A percentile compares a stretch with the other conserved stretches of the same genome.
phyloP scores from a whole-genome alignment of 2,797 vertebrate genomes.

The Microtus obscurus region DNA sequence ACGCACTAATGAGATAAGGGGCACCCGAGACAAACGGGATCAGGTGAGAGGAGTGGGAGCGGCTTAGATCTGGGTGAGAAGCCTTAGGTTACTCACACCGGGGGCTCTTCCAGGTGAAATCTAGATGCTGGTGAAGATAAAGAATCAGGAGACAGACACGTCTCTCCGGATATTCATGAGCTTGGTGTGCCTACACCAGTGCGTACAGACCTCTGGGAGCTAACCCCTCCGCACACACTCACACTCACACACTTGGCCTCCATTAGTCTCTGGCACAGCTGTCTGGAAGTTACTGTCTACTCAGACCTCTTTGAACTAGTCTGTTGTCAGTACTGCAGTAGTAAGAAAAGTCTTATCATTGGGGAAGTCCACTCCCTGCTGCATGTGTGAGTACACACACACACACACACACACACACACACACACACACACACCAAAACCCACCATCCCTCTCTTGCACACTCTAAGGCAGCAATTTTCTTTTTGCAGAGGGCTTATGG shows the following conservation, averaged over 20 bases:
- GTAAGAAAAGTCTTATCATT: not conserved
- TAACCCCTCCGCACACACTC: not conserved
- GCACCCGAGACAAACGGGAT: conserved; percentile 13
- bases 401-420: not conserved
- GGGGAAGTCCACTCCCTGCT: not conserved
- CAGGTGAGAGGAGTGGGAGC: not conserved
- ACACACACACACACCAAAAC: not conserved
- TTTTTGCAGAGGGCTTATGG: not conserved
- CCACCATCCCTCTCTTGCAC: not conserved
- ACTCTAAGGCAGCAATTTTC: not conserved
- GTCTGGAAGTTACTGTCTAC: not conserved
- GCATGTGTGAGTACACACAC: not conserved
- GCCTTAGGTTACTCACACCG: not conserved
- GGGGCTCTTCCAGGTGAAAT: conserved; percentile 53
- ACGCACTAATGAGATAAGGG: not conserved
- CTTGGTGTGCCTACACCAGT: not conserved
- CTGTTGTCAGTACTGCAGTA: not conserved
- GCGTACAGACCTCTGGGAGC: too few relatives aligned
- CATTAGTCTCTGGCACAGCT: not conserved
- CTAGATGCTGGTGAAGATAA: not conserved
- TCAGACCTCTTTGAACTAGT: not conserved
- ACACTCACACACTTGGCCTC: not conserved
- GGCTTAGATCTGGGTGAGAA: conserved; percentile 15
- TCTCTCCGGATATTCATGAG: not conserved
- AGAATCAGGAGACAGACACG: not conserved